Evolutionary conservation across 2,113 vertebrate species (phyloP), one percentile per base, ranked within the genome.

Genomic region (Platanista minor): DNA sequence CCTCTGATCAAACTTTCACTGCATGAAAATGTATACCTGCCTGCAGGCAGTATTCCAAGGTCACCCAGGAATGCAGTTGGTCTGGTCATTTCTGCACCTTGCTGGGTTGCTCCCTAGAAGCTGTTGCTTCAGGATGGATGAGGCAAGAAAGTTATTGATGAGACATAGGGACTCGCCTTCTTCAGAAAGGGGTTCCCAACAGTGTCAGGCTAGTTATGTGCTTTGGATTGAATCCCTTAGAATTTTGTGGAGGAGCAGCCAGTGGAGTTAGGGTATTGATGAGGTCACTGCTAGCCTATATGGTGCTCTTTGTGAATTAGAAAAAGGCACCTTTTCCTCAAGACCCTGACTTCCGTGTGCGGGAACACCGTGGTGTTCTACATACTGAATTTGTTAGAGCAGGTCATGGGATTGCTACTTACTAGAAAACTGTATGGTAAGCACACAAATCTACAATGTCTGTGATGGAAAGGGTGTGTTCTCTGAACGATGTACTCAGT

Each of bases 381-480:
- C 39, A 5, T 11, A 71, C 49, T 61, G 8, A 15, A 5, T 3
- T 81, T 39, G 66, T 86, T 66, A 49, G 27, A 72, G 43, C 46
- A 2, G 33, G 49, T 15, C 36, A 23, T 39, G 27, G 39, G n/a
- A 33, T 31, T 23, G 36, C 36, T 41, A 8, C 14, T 25, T 33
- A 25, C n/a, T 46, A 71, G 69, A 69, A 69, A 23, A 31, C 4
- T 67, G n/a, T 20, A 4, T 1, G 8, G 2, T 52, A 41, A 23
- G 29, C 7, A 33, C n/a, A 20, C 25, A 33, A 2, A 8, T 41
- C 46, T 17, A 9, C 11, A 5, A 4, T 4, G 1, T 43, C 36
- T 6, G 5, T 13, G 71, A 13, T 25, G 72, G 33, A 31, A 66
- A 21, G 43, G 3, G 10, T 36, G 14, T 43, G 9, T 14, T 39